phyloP scores from a whole-genome alignment of 1,140 invertebrate genomes.

The Batillaria attramentaria region DNA sequence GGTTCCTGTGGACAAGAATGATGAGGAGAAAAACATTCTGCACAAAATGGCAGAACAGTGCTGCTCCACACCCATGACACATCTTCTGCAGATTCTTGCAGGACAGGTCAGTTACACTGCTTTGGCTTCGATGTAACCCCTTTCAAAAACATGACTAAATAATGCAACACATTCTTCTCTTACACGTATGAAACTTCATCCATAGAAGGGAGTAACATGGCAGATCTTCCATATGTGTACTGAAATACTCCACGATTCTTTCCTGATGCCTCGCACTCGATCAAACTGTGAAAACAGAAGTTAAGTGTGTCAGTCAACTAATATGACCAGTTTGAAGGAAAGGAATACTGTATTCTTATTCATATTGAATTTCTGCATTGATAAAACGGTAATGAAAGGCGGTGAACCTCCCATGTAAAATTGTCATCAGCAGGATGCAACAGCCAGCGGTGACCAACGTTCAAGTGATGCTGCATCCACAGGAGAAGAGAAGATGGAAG shows the following conservation, averaged over 20 bases:
- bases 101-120: constrained; percentile 67
- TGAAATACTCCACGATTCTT: no score
- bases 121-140: neutral
- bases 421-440: constrained; percentile 61
- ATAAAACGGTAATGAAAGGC: constrained; percentile 65
- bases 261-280: no score
- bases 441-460: constrained; percentile 54
- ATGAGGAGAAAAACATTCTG: constrained; percentile 66
- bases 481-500: constrained; percentile 39
- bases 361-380: no score
- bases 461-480: neutral
- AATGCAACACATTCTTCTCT: no score
- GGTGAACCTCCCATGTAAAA: constrained; percentile 62
- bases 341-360: no score
- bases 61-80: constrained; percentile 62
- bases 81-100: constrained; percentile 62
- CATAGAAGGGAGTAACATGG: no score
- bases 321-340: no score
- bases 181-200: no score
- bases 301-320: no score
- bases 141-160: neutral
- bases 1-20: constrained; percentile 66
- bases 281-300: no score
- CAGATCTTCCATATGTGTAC: no score
- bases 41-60: constrained; percentile 67